phyloP scores from a whole-genome alignment of 2,888 invertebrate genomes.

The Dasypogon diadema region DNA sequence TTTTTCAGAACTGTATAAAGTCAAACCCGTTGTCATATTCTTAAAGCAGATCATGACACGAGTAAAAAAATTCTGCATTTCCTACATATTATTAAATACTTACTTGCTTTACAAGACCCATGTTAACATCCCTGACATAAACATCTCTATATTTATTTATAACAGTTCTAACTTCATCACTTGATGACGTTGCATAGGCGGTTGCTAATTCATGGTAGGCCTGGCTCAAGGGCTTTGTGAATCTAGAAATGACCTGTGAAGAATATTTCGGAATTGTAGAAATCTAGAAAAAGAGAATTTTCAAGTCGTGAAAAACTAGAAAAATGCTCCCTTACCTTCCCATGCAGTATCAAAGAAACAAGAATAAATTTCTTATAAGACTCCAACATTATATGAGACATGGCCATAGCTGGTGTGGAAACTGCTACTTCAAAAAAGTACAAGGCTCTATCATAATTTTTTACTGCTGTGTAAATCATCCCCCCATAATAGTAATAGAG shows the following conservation, averaged over 20 bases:
- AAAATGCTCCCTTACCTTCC: conserved; percentile 75
- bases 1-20: too few relatives aligned
- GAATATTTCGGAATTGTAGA: conserved; percentile 88
- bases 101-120: conserved; percentile 83
- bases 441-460: conserved; percentile 91
- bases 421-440: conserved; percentile 97
- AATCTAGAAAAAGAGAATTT: conserved; percentile 65
- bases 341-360: conserved; percentile 90
- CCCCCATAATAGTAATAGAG: conserved; percentile 98
- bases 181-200: conserved; percentile 83
- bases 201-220: conserved; percentile 90
- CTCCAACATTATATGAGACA: conserved; percentile 97
- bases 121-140: conserved; percentile 82
- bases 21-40: too few relatives aligned
- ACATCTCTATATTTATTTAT: conserved; percentile 85
- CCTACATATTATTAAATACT: too few relatives aligned
- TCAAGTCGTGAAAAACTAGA: background rate
- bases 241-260: conserved; percentile 87
- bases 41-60: background rate
- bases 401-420: conserved; percentile 93
- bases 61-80: conserved; percentile 19
- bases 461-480: conserved; percentile 94
- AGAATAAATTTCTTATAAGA: conserved; percentile 97
- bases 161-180: conserved; percentile 76
- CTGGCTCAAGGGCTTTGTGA: conserved; percentile 85